These are phyloP conservation scores for Plectrocnemia conspersa DNA, from an alignment of 1,140 invertebrate genomes.

Conservation along the genomic window DNA sequence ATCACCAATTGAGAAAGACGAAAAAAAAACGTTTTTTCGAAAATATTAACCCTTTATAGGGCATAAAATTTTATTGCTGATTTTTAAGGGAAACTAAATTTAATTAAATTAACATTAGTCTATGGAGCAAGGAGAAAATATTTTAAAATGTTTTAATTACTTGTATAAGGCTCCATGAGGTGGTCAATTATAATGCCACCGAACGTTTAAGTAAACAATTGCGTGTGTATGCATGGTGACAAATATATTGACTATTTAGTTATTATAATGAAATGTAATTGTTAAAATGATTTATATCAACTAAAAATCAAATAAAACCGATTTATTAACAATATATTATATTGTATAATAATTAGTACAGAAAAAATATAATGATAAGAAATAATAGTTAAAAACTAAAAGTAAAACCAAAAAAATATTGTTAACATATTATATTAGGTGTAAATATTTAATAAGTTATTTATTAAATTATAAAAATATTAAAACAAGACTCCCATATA, in stretches of 20 bases:
- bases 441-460: not conserved
- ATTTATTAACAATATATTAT: not conserved
- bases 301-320: slow-evolving; percentile 8
- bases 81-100: slow-evolving; percentile 14
- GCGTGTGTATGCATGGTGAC: slow-evolving; percentile 8
- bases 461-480: slow-evolving; percentile 1
- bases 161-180: slow-evolving; percentile 10
- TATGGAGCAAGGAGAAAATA: slow-evolving; percentile 3
- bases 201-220: slow-evolving; percentile 11
- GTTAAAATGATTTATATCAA: slow-evolving; percentile 6
- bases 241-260: slow-evolving; percentile 15
- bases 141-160: slow-evolving; percentile 6
- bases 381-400: slow-evolving; percentile 1
- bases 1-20: too few relatives aligned
- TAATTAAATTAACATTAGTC: slow-evolving; percentile 7
- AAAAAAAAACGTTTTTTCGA: too few relatives aligned
- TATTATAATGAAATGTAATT: not conserved
- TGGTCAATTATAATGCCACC: slow-evolving; percentile 20
- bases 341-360: slow-evolving; percentile 1
- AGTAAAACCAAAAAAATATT: too few relatives aligned
- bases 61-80: slow-evolving; percentile 8
- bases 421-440: too few relatives aligned
- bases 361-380: not conserved
- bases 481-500: not conserved
- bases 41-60: slow-evolving; percentile 14